Evolutionary conservation across 2,113 vertebrate genomes (phyloP), one percentile per base, ranked within the genome.

Genomic region (Bungarus multicinctus): DNA sequence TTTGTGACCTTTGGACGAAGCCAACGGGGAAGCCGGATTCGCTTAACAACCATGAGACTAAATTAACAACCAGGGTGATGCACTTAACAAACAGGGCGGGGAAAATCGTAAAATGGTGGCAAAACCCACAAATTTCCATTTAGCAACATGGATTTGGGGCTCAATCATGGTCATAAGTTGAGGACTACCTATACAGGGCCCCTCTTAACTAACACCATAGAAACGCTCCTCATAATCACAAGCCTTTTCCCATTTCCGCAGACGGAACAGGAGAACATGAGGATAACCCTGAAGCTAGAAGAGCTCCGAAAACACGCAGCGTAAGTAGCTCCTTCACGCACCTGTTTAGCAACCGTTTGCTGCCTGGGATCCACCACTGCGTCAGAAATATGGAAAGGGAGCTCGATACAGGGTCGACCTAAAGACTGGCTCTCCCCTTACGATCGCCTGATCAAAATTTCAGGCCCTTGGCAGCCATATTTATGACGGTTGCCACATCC

Each of bases 231-330:
- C 3, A 12, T 58, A 69, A 22, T 74, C 50, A 52, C 91, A 58
- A 3, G 45, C 27, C 9, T 1, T 54, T 93, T 94, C 85, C 81
- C 92, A 47, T 93, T 95, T 93, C 96, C 94, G 10, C 87, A 99
- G 99, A 98, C 98, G 0, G 99, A 99, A 91, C 98, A 99, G 95
- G 96, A 97, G 0, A 99, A 99, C 85, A 99, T 99, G 87, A 99
- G 98, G 96, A 97, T 99, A 50, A 98, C 95, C 9, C 94, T 95
- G 93, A 99, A 98, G 90, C 94, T 99, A 9, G 98, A 99, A 60
- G 98, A 98, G 93, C 98, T 99, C 90, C 98, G 85, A 64, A 97
- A 98, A 1, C 99, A 99, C 3, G 97, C 97, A 16, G 98, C 97
- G 99, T 99, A 97, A 98, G 99, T 98, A 39, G 85, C 25, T 85